These are phyloP conservation scores for Lepidurus arcticus DNA, from an alignment of 1,140 invertebrate species.

Conservation along the genomic window DNA sequence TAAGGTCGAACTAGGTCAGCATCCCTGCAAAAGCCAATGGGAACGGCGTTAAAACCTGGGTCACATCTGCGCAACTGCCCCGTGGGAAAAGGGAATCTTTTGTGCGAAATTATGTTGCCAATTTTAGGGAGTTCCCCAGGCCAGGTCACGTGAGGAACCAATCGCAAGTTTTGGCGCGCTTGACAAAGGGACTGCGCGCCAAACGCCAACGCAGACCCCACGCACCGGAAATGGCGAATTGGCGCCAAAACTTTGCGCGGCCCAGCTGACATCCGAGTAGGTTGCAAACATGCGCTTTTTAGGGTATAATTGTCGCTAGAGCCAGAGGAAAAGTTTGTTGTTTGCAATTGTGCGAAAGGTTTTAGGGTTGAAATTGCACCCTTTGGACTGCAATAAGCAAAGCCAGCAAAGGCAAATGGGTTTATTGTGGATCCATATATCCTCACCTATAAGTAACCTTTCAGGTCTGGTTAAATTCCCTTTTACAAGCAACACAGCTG, in stretches of 20 bases:
- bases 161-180: background rate
- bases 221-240: background rate
- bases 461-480: background rate
- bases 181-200: no score
- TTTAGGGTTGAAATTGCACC: slow-evolving; percentile 15
- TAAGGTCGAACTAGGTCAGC: slow-evolving; percentile 13
- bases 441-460: background rate
- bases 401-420: background rate
- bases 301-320: background rate
- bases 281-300: background rate
- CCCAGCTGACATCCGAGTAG: background rate
- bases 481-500: background rate
- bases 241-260: background rate
- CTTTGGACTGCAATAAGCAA: background rate
- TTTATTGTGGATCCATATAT: slow-evolving; percentile 1
- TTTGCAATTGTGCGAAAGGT: background rate
- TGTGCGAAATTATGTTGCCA: background rate
- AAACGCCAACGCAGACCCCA: no score
- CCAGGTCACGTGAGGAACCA: background rate
- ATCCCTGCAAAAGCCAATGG: background rate
- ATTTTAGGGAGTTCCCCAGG: background rate
- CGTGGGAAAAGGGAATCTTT: background rate
- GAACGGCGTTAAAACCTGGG: background rate
- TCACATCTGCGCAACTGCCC: background rate
- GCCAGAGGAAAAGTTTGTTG: background rate